Conservation (phyloP, 2,888 invertebrate species). For the Plebejus anna region DNA sequence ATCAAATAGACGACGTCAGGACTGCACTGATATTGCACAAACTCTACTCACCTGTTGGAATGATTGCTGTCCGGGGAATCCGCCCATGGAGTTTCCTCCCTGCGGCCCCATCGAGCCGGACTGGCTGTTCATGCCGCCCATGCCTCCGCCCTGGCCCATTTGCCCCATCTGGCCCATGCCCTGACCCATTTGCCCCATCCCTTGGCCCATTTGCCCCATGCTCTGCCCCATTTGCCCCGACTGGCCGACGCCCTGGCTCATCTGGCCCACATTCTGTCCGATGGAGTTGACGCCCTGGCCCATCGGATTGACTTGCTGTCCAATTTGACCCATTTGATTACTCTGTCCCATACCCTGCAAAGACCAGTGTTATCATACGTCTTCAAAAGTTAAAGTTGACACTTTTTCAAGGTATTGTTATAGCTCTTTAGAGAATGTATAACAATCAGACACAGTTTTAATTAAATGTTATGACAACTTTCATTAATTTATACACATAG, state of each 20-base stretch:
- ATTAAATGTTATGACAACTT: too few species aligned
- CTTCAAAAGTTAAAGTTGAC: too few species aligned
- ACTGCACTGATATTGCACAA: neutral
- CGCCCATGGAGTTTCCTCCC: conserved; percentile 69
- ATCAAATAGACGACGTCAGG: neutral
- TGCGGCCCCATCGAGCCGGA: conserved; percentile 73
- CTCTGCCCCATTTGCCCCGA: conserved; percentile 67
- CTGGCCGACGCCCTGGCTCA: conserved; percentile 73
- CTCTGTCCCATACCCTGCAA: conserved; percentile 69
- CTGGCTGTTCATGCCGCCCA: conserved; percentile 75
- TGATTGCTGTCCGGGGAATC: conserved; percentile 76
- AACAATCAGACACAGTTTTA: too few species aligned
- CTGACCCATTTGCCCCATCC: conserved; percentile 73
- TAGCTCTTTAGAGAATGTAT: too few species aligned
- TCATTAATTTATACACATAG: too few species aligned
- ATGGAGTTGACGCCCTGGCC: conserved; percentile 67
- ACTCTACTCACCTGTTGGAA: conserved; percentile 68
- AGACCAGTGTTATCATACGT: too few species aligned
- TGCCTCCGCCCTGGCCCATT: conserved; percentile 70
- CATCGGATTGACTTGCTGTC: conserved; percentile 74
- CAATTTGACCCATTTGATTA: conserved; percentile 66
- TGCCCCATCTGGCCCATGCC: conserved; percentile 79
- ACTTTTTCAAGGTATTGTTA: too few species aligned
- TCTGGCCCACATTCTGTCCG: conserved; percentile 69
- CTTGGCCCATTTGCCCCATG: conserved; percentile 69